Evolutionary conservation across 2,888 invertebrate genomes (phyloP).

Genomic region (Plebejus melissa): DNA sequence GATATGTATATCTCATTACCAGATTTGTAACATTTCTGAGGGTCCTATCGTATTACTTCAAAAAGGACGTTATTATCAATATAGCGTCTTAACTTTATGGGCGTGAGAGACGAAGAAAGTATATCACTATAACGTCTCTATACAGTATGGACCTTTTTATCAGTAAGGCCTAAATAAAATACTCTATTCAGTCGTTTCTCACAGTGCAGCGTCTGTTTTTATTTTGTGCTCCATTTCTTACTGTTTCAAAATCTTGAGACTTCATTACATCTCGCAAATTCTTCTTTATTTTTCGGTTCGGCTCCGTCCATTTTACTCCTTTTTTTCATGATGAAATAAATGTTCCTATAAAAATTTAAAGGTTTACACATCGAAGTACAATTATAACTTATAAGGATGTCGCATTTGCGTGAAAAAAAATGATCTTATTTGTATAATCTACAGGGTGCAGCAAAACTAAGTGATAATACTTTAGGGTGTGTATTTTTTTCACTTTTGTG

Average conservation of each 20-base stretch:
- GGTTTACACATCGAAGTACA: too few species aligned
- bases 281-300: conserved; percentile 53
- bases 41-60: too few species aligned
- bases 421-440: neutral
- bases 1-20: too few species aligned
- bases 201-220: conserved; percentile 9
- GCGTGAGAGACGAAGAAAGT: too few species aligned
- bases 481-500: too few species aligned
- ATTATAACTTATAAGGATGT: neutral
- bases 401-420: neutral
- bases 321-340: conserved; percentile 53
- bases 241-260: conserved; percentile 53
- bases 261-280: conserved; percentile 59
- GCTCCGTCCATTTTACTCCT: conserved; percentile 45
- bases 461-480: too few species aligned
- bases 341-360: conserved; percentile 48
- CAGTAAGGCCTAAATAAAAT: neutral
- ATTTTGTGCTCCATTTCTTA: conserved; percentile 19
- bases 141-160: neutral
- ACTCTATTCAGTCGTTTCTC: conserved; percentile 21
- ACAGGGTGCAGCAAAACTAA: too few species aligned
- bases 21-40: too few species aligned
- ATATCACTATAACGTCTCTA: neutral
- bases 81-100: too few species aligned
- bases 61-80: too few species aligned